Percentiles rank a stretch among this genome's conserved stretches.
These are phyloP conservation scores for Cyclargus thomasi DNA, from an alignment of 1,140 invertebrate species.

Conservation along the genomic window DNA sequence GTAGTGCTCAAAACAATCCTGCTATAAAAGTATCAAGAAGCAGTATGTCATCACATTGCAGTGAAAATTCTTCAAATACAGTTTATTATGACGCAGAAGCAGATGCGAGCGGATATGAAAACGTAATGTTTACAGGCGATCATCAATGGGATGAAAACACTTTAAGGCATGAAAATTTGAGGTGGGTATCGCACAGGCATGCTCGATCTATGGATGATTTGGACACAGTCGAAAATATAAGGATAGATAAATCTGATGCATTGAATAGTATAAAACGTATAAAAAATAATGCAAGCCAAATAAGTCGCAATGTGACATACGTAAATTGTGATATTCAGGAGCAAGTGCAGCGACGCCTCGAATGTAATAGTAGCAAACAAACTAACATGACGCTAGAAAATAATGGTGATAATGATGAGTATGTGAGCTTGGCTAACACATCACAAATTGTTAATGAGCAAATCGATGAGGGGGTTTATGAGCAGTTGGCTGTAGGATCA, in stretches of 20 bases:
- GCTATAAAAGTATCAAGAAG: constrained; percentile 49
- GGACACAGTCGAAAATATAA: constrained; percentile 75
- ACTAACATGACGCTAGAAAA: constrained; percentile 36
- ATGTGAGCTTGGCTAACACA: constrained; percentile 74
- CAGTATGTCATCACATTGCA: constrained; percentile 68
- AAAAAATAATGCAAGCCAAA: constrained; percentile 55
- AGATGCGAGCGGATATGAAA: constrained; percentile 61
- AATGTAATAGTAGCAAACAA: constrained; percentile 28
- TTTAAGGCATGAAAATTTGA: constrained; percentile 86
- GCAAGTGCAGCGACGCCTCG: constrained; percentile 39
- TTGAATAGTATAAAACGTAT: constrained; percentile 64
- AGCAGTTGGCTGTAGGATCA: constrained; percentile 59
- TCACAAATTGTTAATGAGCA: constrained; percentile 34
- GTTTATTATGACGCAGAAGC: constrained; percentile 69
- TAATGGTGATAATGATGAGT: constrained; percentile 76
- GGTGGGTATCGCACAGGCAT: constrained; percentile 85
- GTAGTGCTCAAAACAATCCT: constrained; percentile 34
- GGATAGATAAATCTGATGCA: constrained; percentile 40
- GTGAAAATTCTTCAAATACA: constrained; percentile 65
- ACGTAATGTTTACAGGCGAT: constrained; percentile 75
- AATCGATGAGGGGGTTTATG: constrained; percentile 69
- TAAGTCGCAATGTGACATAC: constrained; percentile 82
- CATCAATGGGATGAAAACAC: constrained; percentile 89
- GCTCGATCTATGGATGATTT: constrained; percentile 87
- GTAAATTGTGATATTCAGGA: constrained; percentile 81